Evolutionary conservation across 2,113 vertebrate species (phyloP).

Genomic region (Chlamydotis undulata): DNA sequence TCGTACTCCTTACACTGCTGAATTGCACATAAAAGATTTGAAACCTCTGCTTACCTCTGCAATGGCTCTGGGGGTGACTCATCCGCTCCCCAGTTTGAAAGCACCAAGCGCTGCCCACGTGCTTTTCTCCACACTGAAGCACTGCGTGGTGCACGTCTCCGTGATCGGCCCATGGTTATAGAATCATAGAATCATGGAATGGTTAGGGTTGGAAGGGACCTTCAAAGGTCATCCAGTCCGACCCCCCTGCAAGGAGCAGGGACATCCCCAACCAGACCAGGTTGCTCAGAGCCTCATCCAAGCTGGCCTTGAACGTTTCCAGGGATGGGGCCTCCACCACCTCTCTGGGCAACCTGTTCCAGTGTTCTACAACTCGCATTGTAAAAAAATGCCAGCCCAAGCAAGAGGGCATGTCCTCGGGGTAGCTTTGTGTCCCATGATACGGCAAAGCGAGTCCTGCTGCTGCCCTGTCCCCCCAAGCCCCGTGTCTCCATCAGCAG

Average conservation of each 20-base stretch:
- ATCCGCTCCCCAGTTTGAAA: background rate
- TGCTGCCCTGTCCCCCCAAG: background rate
- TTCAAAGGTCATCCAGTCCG: no score
- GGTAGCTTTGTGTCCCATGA: background rate
- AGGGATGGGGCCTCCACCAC: no score
- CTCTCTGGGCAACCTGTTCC: no score
- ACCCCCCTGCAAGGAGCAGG: no score
- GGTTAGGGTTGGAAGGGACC: no score
- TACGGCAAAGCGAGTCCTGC: background rate
- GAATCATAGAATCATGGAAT: no score
- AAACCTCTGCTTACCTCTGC: background rate
- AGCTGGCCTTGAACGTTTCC: no score
- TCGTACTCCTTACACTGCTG: background rate
- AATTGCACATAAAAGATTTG: background rate
- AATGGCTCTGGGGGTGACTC: background rate
- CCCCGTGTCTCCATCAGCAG: background rate
- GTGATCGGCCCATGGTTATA: background rate
- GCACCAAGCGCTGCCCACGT: background rate
- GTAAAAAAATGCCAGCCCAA: background rate
- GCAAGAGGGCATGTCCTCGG: background rate
- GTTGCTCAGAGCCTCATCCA: no score
- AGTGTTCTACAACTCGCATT: no score
- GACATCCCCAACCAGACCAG: no score
- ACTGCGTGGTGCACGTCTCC: background rate
- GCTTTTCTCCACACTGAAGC: background rate